Percentiles rank a stretch among this genome's conserved stretches.
Evolutionary conservation across 2,113 vertebrate species (phyloP).

Genomic region (Elachura formosa): DNA sequence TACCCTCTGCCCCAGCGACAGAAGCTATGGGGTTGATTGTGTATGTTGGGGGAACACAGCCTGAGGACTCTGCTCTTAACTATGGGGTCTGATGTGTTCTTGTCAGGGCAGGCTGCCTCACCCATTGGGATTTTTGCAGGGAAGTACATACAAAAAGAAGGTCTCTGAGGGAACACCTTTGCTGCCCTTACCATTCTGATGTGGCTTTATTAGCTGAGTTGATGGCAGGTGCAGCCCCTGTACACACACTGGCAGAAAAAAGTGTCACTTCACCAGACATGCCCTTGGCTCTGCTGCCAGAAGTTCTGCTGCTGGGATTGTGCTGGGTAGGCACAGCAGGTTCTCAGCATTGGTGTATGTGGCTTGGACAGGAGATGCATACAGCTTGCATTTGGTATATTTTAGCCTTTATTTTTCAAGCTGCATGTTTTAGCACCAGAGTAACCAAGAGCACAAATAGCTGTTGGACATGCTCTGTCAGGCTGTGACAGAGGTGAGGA

Average conservation of each 20-base stretch:
- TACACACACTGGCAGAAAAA: background rate
- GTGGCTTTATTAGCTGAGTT: background rate
- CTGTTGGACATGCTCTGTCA: background rate
- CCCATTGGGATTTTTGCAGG: background rate
- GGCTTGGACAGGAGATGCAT: accelerated
- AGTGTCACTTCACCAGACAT: background rate
- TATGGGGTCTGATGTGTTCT: background rate
- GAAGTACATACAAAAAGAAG: background rate
- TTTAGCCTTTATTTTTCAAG: background rate
- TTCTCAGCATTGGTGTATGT: background rate
- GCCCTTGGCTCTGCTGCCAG: background rate
- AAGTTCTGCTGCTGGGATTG: background rate
- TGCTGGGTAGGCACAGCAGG: background rate
- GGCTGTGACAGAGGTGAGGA: background rate
- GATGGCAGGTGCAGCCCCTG: background rate
- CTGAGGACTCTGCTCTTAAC: background rate
- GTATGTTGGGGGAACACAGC: background rate
- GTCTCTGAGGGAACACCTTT: background rate
- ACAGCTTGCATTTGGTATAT: background rate
- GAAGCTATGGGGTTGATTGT: background rate
- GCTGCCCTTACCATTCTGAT: background rate
- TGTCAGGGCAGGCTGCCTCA: background rate
- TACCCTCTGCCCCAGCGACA: background rate
- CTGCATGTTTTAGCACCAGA: background rate
- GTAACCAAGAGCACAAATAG: background rate